Evolutionary conservation across 2,113 vertebrate genomes (phyloP), one percentile per base, ranked within the genome.

Genomic region (Struthio camelus): DNA sequence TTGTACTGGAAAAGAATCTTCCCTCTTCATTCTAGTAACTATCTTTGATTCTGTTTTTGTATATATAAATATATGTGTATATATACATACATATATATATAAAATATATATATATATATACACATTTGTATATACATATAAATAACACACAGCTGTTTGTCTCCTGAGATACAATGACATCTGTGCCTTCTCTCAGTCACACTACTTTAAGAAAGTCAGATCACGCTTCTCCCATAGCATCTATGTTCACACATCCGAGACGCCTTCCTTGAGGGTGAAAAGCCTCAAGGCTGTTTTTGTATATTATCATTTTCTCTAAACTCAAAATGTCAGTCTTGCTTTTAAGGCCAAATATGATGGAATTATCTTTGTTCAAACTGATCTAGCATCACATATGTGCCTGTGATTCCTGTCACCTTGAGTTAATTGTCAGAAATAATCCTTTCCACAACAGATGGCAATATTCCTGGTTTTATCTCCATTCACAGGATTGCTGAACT

Each of bases 81-180:
- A 38, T 11, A 24, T 0, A 1, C 5, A 6, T 6, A 4, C 23
- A 59, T 64, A 69, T 11, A 28, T 11, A 30, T 24, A 11, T 48
- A n/a, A n/a, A n/a, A 18, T 48, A 18, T 48, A 19, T 13, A 32
- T 10, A 34, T 24, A 14, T 17, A 53, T 18, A 3, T 30, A 12
- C 17, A 8, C 46, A 38, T 62, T 11, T 10, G 36, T 4, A 23
- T 19, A 38, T 16, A 22, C 0, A 1, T 5, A 5, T 6, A 4
- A 25, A 62, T 62, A 71, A 23, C 51, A 70, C 15, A 34, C 10
- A 85, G 20, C 18, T 54, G 89, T 38, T 36, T 61, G 18, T 59
- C 28, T 80, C 36, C 50, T 77, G 71, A 83, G 50, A 66, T 34
- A 36, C 84, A 85, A 24, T 53, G 44, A 46, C 30, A 36, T 50